Evolutionary conservation across 2,797 vertebrate species (phyloP).

Genomic region (Bucorvus abyssinicus): DNA sequence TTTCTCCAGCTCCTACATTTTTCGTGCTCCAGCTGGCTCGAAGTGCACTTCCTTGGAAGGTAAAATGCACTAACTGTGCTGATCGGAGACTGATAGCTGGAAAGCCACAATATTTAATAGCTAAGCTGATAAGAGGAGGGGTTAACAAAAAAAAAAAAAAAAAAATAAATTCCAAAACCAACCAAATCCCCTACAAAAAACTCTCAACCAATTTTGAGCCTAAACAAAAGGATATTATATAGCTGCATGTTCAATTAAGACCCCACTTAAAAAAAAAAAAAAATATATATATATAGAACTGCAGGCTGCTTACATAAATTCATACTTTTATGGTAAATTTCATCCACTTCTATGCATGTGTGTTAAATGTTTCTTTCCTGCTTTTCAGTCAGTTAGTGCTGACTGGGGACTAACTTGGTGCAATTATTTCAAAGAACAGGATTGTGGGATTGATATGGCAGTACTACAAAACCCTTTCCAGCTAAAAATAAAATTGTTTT

Average conservation of each 20-base stretch:
- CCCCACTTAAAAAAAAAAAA: constrained; percentile 8
- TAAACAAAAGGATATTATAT: constrained; percentile 75
- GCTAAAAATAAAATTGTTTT: constrained; percentile 79
- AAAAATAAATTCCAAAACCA: constrained; percentile 3
- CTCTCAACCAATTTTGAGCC: constrained; percentile 53
- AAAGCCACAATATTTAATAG: constrained; percentile 81
- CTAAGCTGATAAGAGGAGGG: constrained; percentile 74
- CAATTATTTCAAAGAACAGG: constrained; percentile 75
- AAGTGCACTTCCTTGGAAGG: constrained; percentile 83
- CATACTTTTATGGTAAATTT: constrained; percentile 71
- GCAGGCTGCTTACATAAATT: constrained; percentile 68
- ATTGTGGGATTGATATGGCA: constrained; percentile 74
- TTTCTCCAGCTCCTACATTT: constrained; percentile 86
- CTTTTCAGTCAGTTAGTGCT: constrained; percentile 68
- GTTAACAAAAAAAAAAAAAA: constrained; percentile 52
- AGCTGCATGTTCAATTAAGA: constrained; percentile 68
- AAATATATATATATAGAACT: constrained; percentile 27
- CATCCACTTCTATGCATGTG: constrained; percentile 40
- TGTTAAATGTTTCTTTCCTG: constrained; percentile 66
- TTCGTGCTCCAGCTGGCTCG: constrained; percentile 81
- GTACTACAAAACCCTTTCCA: constrained; percentile 66
- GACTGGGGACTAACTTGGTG: constrained; percentile 66
- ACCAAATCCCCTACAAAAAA: not conserved
- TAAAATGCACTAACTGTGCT: constrained; percentile 79
- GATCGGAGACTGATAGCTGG: constrained; percentile 82